Evolutionary conservation across 2,113 vertebrate genomes (phyloP).

Genomic region (Zapus hudsonius): DNA sequence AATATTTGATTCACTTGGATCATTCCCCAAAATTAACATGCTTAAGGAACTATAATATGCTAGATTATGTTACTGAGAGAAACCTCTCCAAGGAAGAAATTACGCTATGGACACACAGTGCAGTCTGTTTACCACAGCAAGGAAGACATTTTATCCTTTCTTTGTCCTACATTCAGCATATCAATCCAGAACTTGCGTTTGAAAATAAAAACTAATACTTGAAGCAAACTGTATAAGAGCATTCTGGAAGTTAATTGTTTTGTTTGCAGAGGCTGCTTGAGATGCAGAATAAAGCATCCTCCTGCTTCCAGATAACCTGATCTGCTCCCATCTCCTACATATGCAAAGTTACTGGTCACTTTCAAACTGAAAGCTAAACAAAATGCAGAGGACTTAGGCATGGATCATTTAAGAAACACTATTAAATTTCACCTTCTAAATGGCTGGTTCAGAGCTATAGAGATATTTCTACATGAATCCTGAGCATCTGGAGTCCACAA

Average conservation of each 20-base stretch:
- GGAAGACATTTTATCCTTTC: not conserved
- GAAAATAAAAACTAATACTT: not conserved
- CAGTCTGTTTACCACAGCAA: not conserved
- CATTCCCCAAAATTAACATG: constrained; percentile 43
- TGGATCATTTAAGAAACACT: not conserved
- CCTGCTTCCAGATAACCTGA: not conserved
- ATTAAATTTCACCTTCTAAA: not conserved
- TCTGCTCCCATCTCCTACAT: not conserved
- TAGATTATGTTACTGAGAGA: constrained; percentile 40
- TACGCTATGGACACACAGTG: not conserved
- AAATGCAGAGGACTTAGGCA: not conserved
- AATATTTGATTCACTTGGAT: constrained; percentile 66
- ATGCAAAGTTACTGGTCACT: not conserved
- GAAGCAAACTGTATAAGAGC: not conserved
- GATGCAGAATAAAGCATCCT: not conserved
- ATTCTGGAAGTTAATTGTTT: not conserved
- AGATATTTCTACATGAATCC: not conserved
- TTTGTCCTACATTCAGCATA: not conserved
- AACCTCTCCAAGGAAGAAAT: not conserved
- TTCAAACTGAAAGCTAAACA: not conserved
- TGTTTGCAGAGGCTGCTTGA: not conserved
- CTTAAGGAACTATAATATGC: not conserved
- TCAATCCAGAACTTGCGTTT: not conserved
- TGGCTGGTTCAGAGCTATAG: not conserved
- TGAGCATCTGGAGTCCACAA: rapidly evolving